Evolutionary conservation across 2,888 invertebrate genomes (phyloP).

Genomic region (Leptopterna dolabrata): DNA sequence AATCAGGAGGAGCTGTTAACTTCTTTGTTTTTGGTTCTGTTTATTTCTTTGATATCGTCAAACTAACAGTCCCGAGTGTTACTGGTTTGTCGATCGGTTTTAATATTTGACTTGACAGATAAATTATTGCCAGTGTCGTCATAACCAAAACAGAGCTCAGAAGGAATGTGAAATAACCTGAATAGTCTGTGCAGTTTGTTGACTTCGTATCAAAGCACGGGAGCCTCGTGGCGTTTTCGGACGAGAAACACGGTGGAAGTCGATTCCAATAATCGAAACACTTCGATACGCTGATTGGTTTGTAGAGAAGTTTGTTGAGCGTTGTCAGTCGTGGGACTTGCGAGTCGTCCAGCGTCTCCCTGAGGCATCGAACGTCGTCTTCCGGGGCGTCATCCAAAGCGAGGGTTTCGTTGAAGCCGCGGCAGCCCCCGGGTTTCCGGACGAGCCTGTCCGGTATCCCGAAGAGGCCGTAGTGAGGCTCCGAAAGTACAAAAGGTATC

Average conservation of each 20-base stretch:
- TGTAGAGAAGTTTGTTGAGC: neutral
- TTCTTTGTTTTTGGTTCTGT: neutral
- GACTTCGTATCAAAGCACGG: neutral
- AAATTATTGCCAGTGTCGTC: neutral
- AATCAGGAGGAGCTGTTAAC: neutral
- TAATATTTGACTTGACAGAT: neutral
- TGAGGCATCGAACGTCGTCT: constrained; percentile 22
- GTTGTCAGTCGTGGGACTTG: neutral
- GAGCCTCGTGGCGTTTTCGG: neutral
- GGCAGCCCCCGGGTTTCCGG: neutral
- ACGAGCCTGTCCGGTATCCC: constrained; percentile 1
- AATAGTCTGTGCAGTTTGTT: neutral
- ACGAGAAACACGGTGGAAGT: neutral
- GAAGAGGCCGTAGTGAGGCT: constrained; percentile 24
- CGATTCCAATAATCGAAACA: neutral
- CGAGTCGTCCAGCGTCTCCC: neutral
- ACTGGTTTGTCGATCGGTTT: neutral
- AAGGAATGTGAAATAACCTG: neutral
- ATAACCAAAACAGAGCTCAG: neutral
- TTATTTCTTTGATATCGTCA: neutral
- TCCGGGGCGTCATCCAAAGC: constrained; percentile 14
- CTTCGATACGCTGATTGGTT: neutral
- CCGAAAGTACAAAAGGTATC: neutral
- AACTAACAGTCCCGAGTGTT: neutral
- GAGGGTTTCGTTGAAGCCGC: neutral